These are phyloP conservation scores for Lepus townsendii DNA, from an alignment of 2,797 vertebrate genomes.

Conservation along the genomic window DNA sequence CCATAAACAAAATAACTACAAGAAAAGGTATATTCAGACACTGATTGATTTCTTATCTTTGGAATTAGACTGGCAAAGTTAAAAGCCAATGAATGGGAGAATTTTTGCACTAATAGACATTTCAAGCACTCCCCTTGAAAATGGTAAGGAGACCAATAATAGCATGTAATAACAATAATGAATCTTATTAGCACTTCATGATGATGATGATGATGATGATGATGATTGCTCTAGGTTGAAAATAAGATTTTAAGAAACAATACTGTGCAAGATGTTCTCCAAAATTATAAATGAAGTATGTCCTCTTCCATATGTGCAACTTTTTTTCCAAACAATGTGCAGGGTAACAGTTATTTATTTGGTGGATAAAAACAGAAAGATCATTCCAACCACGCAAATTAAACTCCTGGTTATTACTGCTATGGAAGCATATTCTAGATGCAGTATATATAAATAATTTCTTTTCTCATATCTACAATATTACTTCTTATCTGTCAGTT, in stretches of 20 bases:
- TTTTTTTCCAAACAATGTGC: slow-evolving; percentile 77
- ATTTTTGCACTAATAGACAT: slow-evolving; percentile 66
- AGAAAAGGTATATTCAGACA: slow-evolving; percentile 16
- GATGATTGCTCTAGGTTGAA: slow-evolving; percentile 81
- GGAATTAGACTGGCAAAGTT: slow-evolving; percentile 59
- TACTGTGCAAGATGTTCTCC: slow-evolving; percentile 76
- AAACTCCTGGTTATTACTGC: slow-evolving; percentile 71
- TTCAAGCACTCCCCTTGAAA: slow-evolving; percentile 72
- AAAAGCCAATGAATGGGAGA: slow-evolving; percentile 59
- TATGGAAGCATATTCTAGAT: slow-evolving; percentile 50
- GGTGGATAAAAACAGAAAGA: slow-evolving; percentile 71
- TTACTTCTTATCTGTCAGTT: slow-evolving; percentile 27
- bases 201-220: slow-evolving; percentile 67
- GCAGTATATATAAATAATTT: neutral
- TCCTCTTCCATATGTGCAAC: slow-evolving; percentile 68
- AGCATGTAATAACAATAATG: slow-evolving; percentile 81
- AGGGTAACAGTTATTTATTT: slow-evolving; percentile 82
- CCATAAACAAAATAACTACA: slow-evolving; percentile 26
- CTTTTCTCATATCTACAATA: neutral
- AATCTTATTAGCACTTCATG: slow-evolving; percentile 82
- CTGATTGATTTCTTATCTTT: neutral
- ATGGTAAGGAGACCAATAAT: slow-evolving; percentile 70
- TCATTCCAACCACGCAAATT: slow-evolving; percentile 80
- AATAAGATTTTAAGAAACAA: slow-evolving; percentile 81
- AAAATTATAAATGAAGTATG: slow-evolving; percentile 83